A percentile compares a stretch with the other conserved stretches of the same genome.
Evolutionary conservation across 2,888 invertebrate genomes (phyloP).

Genomic region (Sarcophaga variegata): DNA sequence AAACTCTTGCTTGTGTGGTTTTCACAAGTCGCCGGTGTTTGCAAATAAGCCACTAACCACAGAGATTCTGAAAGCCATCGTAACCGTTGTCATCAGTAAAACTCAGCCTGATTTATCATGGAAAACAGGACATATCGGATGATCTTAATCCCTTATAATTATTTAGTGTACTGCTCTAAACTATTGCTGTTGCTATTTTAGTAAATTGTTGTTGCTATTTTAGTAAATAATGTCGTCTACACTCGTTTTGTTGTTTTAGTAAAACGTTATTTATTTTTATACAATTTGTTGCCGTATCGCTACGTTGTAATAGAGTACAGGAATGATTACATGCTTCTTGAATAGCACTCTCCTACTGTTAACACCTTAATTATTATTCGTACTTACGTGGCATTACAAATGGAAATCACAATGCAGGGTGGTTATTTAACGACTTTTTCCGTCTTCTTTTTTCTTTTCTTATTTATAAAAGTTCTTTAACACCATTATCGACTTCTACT

Average conservation of each 20-base stretch:
- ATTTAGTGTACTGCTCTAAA: neutral
- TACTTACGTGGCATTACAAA: neutral
- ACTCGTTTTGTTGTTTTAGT: neutral
- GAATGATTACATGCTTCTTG: no score
- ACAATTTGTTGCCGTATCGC: slow-evolving; percentile 18
- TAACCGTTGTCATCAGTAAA: no score
- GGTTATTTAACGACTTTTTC: neutral
- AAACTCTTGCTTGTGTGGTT: no score
- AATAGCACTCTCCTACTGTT: no score
- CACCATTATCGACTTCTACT: neutral
- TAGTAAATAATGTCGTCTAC: slow-evolving; percentile 33
- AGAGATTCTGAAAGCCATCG: no score
- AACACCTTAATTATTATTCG: no score
- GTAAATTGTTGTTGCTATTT: slow-evolving; percentile 24
- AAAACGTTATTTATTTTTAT: slow-evolving; percentile 37
- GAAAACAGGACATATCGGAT: no score
- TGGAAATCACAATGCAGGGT: neutral
- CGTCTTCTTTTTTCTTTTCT: neutral
- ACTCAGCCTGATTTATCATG: no score
- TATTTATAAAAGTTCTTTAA: neutral
- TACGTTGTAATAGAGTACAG: neutral
- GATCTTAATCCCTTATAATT: neutral
- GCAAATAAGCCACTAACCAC: no score
- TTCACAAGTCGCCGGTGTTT: no score
- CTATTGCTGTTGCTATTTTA: neutral